Base-by-base conservation (phyloP, 2,113 vertebrate genomes). In the Mormyrus iriodes region DNA sequence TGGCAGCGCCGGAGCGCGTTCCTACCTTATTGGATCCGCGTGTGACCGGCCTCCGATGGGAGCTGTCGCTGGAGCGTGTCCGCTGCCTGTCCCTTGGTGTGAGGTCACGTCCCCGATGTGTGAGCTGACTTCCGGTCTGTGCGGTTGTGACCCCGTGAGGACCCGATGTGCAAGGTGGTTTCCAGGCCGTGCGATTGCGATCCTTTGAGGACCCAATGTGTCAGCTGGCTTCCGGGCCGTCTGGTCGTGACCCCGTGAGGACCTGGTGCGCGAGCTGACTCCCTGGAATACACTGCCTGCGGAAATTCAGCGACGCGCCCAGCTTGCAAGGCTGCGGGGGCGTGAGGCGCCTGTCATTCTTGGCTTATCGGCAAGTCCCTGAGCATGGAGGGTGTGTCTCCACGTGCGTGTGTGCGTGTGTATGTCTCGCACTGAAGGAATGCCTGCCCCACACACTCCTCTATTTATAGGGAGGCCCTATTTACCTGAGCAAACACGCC, bases 381-480 rank as follows among this genome's bases (percentile, higher is more conserved):
- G 35, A 21, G 17, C 13, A 31, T n/a, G 69, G 52, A 55, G 90
- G 90, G 89, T 3, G 35, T 89, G 90, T 88, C 90, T 92, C 90
- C 90, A 90, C 85, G 76, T 85, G 88, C 79, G 91, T 92, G 93
- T 90, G 92, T n/a, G 21, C 90, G 86, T 52, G 65, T 93, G 89
- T 46, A 21, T 39, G 82, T 21, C 87, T 65, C 35, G 61, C 88
- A 87, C 88, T 89, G 73, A 87, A 87, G 84, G 42, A 90, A 90
- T 91, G 88, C 85, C 85, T 89, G 73, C 49, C 83, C 61, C 87
- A 86, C 44, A 58, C 48, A 88, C 89, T 89, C 51, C 73, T 58
- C 49, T 96, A 97, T 96, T 96, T 96, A 95, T 93, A 93, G 95
- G 94, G 95, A 96, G 95, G 95, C 96, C 95, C 95, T 96, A 96